These are phyloP conservation scores for Drosophila kanekoi DNA, from an alignment of 2,888 invertebrate species.

Conservation along the genomic window DNA sequence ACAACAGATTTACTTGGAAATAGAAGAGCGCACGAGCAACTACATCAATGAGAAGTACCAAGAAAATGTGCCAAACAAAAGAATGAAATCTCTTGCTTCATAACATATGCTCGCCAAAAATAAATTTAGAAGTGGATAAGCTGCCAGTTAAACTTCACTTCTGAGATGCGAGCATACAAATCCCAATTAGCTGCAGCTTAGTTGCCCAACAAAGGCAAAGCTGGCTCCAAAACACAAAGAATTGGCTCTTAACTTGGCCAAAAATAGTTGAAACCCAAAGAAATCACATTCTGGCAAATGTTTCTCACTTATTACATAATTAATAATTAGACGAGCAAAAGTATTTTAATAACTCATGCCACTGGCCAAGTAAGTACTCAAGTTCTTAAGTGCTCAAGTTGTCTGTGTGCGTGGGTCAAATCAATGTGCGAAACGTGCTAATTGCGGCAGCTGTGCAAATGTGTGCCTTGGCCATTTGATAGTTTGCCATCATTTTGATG, in stretches of 20 bases:
- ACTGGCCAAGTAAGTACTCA: slow-evolving; percentile 26
- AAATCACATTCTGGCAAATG: slow-evolving; percentile 43
- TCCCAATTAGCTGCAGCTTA: neutral
- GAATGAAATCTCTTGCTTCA: slow-evolving; percentile 2
- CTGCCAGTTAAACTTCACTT: neutral
- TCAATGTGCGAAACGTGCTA: slow-evolving; percentile 81
- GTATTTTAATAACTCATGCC: slow-evolving; percentile 69
- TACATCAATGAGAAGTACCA: slow-evolving; percentile 28
- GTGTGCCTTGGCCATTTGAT: slow-evolving; percentile 73
- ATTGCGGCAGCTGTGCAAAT: slow-evolving; percentile 80
- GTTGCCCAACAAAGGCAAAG: neutral
- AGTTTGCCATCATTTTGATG: slow-evolving; percentile 78
- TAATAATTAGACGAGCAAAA: slow-evolving; percentile 66
- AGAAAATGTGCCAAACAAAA: neutral
- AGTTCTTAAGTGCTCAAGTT: slow-evolving; percentile 23
- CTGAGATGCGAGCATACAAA: neutral
- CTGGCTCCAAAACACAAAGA: neutral
- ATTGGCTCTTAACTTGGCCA: slow-evolving; percentile 41
- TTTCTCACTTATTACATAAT: slow-evolving; percentile 62
- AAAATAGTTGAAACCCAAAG: slow-evolving; percentile 29
- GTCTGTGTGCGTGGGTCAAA: slow-evolving; percentile 41
- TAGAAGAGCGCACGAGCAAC: slow-evolving; percentile 12
- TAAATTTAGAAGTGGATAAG: neutral
- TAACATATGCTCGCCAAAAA: neutral
- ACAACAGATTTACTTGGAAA: slow-evolving; percentile 3